Percentiles rank a stretch among this genome's conserved stretches.
Conservation (phyloP, 2,113 vertebrate species). For the Melospiza georgiana region DNA sequence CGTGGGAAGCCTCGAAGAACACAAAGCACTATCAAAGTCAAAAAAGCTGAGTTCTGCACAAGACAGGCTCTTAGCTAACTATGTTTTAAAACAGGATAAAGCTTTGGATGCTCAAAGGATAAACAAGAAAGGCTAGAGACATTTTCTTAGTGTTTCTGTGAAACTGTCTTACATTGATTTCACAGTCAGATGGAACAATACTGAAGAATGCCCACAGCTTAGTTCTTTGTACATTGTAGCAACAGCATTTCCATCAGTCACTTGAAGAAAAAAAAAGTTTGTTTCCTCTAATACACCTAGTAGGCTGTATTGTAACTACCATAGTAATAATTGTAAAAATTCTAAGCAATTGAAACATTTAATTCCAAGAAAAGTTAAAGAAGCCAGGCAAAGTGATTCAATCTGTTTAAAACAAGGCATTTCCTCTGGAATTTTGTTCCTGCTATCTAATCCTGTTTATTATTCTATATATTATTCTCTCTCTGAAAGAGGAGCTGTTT, state of each 20-base stretch:
- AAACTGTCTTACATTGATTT: background rate
- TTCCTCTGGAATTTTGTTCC: constrained; percentile 35
- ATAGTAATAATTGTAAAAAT: background rate
- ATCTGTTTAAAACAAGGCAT: constrained; percentile 7
- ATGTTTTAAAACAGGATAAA: background rate
- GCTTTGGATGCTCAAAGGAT: background rate
- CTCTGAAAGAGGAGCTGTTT: constrained; percentile 12
- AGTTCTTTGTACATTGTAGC: background rate
- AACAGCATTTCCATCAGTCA: background rate
- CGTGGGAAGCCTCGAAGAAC: background rate
- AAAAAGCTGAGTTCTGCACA: background rate
- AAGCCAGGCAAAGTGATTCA: constrained; percentile 12
- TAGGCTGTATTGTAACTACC: background rate
- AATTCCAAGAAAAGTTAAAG: background rate
- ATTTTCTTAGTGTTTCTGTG: background rate
- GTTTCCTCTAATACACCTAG: background rate
- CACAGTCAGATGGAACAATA: background rate
- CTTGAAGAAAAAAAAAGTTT: background rate
- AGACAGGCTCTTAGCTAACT: background rate
- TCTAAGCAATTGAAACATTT: constrained; percentile 26
- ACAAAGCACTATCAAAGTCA: background rate
- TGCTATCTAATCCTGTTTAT: constrained; percentile 50
- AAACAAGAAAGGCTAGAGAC: background rate
- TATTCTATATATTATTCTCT: constrained; percentile 11
- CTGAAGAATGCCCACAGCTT: background rate